Percentiles rank a stretch among this genome's conserved stretches.
phyloP scores from a whole-genome alignment of 1,140 invertebrate species.

The Aphaenogaster ashmeadi region DNA sequence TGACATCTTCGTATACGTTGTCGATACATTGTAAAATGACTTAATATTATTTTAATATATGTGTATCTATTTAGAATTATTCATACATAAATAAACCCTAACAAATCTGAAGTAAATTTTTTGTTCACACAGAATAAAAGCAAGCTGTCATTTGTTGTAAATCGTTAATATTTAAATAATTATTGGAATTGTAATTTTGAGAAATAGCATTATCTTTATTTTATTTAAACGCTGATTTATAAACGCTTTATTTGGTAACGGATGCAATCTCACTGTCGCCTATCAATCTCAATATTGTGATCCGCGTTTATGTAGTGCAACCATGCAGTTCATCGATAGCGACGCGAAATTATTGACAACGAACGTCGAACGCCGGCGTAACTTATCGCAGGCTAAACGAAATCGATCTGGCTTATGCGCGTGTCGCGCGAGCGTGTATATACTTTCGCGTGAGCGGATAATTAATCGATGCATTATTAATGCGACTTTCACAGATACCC shows the following conservation, averaged over 20 bases:
- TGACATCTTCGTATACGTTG: background rate
- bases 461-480: conserved; percentile 77
- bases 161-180: conserved; percentile 3
- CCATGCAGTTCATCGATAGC: conserved; percentile 12
- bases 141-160: background rate
- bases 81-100: background rate
- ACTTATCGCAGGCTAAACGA: conserved; percentile 54
- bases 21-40: background rate
- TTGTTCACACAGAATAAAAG: background rate
- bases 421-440: conserved; percentile 48
- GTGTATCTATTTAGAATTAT: background rate
- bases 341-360: conserved; percentile 39
- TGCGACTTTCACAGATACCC: conserved; percentile 69
- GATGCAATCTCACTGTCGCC: background rate
- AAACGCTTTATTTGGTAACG: background rate
- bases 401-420: conserved; percentile 65
- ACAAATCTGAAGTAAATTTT: background rate
- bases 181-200: background rate
- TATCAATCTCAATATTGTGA: background rate
- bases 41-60: background rate
- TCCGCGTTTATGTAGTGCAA: background rate
- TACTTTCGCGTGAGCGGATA: conserved; percentile 67
- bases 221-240: background rate
- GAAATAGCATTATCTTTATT: background rate
- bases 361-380: conserved; percentile 5